A percentile compares a stretch with the other conserved stretches of the same genome.
These are phyloP conservation scores for Nesometra sesokonis DNA, from an alignment of 35 echinoderm and acorn worm genomes.

Conservation along the genomic window DNA sequence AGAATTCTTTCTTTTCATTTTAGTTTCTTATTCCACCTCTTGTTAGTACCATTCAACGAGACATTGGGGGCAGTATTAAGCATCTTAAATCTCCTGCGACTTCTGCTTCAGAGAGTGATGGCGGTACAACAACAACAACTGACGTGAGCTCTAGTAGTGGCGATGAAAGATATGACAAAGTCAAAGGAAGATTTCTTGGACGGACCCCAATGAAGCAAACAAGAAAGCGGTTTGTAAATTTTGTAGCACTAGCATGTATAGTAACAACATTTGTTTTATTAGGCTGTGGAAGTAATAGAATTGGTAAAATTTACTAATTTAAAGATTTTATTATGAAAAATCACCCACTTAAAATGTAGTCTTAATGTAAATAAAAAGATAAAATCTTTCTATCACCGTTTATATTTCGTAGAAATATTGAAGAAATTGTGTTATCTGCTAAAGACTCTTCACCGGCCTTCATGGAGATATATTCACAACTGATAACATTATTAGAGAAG, in stretches of 20 bases:
- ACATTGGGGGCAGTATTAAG: not conserved
- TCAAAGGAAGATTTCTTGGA: conserved; percentile 9
- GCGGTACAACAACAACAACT: not conserved
- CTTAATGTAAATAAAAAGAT: too few species aligned
- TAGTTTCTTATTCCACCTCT: conserved; percentile 48
- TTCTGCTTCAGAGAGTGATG: not conserved
- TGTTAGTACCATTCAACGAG: conserved; percentile 19
- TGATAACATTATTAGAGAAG: not conserved
- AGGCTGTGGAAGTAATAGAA: not conserved
- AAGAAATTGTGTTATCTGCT: not conserved
- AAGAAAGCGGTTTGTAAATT: not conserved
- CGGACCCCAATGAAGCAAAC: conserved; percentile 21
- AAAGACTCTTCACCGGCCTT: not conserved
- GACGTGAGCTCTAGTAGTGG: conserved; percentile 46
- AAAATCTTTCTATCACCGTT: not conserved
- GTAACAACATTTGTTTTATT: not conserved
- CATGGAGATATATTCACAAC: not conserved
- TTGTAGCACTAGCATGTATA: not conserved
- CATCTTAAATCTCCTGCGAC: not conserved
- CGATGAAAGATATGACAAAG: conserved; percentile 46
- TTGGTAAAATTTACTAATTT: not conserved
- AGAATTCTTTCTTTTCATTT: not conserved
- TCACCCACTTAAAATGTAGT: too few species aligned
- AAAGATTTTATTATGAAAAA: not conserved
- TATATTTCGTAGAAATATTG: too few species aligned